phyloP scores from a whole-genome alignment of 2,888 invertebrate genomes.

The Antitype chi region DNA sequence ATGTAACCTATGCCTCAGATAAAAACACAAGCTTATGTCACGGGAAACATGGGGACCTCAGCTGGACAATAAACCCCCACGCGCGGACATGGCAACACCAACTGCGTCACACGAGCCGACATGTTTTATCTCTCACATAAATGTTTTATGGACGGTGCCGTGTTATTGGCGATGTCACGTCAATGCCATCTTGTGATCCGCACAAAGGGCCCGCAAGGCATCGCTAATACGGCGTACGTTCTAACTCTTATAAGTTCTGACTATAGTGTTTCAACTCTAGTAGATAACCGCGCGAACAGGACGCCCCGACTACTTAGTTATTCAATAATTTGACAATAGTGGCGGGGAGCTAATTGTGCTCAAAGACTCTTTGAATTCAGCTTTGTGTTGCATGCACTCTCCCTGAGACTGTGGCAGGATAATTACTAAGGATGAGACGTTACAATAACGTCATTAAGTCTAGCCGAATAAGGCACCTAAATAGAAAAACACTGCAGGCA shows the following conservation, averaged over 20 bases:
- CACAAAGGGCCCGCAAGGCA: neutral
- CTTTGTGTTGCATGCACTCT: neutral
- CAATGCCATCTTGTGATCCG: constrained; percentile 10
- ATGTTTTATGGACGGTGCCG: constrained; percentile 46
- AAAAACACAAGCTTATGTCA: constrained; percentile 43
- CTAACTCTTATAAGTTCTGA: neutral
- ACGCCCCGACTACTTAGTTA: neutral
- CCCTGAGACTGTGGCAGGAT: neutral
- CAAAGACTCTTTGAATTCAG: neutral
- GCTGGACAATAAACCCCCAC: constrained; percentile 57
- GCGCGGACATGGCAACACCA: constrained; percentile 48
- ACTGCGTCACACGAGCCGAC: constrained; percentile 19
- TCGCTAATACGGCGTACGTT: neutral
- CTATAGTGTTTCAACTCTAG: neutral
- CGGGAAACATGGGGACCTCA: constrained; percentile 50
- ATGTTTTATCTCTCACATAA: constrained; percentile 53
- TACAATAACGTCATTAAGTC: neutral
- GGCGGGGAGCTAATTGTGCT: no score
- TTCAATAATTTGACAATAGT: neutral
- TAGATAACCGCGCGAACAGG: neutral
- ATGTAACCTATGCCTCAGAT: constrained; percentile 35
- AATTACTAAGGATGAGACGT: neutral
- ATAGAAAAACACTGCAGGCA: no score
- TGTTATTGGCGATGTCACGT: constrained; percentile 35
- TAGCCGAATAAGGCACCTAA: no score